Evolutionary conservation across 2,888 invertebrate species (phyloP).

Genomic region (Spialia ferax): DNA sequence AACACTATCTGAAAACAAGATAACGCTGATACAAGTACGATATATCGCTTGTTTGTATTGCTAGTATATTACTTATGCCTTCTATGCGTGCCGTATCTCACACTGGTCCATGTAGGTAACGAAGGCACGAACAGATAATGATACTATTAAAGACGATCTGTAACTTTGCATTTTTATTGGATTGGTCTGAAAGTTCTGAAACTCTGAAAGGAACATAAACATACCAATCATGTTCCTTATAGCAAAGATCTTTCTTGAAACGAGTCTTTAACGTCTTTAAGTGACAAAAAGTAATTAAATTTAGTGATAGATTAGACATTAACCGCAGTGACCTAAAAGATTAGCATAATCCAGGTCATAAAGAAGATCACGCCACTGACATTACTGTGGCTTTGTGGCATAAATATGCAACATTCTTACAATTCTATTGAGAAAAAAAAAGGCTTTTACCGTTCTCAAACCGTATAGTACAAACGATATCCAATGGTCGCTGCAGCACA

Average conservation of each 20-base stretch:
- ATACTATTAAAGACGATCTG: too few species aligned
- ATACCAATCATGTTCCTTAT: too few species aligned
- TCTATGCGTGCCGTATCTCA: constrained; percentile 3
- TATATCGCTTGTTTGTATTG: constrained; percentile 24
- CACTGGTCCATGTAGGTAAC: neutral
- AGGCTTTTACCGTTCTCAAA: too few species aligned
- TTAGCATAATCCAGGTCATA: constrained; percentile 4
- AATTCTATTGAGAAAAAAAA: neutral
- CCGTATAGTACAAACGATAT: too few species aligned
- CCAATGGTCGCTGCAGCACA: constrained; percentile 9
- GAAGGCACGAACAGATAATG: neutral
- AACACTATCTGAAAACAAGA: constrained; percentile 30
- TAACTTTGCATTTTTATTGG: too few species aligned
- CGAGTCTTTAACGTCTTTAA: neutral
- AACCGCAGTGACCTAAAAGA: neutral
- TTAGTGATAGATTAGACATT: constrained; percentile 5
- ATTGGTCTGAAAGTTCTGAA: too few species aligned
- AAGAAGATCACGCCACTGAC: constrained; percentile 8
- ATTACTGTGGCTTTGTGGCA: neutral
- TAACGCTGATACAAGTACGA: constrained; percentile 19
- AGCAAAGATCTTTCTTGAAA: neutral
- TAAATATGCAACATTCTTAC: neutral
- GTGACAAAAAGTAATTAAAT: neutral
- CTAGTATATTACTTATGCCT: constrained; percentile 4
- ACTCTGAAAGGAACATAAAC: too few species aligned